These are phyloP conservation scores for Bombus picipes DNA, from an alignment of 1,140 invertebrate species.

Conservation along the genomic window DNA sequence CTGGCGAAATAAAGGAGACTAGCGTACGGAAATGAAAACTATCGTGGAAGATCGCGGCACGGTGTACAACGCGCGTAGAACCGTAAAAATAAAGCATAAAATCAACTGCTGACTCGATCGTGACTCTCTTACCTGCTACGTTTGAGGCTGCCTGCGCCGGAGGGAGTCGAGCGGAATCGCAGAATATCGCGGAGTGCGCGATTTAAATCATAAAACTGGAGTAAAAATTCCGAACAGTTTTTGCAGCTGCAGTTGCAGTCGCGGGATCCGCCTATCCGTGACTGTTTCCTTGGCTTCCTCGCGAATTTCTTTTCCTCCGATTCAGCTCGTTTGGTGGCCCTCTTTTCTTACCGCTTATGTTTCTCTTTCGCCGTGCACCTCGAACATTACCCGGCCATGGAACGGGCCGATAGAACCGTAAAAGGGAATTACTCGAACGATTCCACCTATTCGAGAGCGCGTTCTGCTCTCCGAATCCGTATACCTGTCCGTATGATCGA, in stretches of 20 bases:
- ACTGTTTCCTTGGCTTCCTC: too few relatives aligned
- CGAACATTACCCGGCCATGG: slow-evolving; percentile 24
- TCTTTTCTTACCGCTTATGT: slow-evolving; percentile 48
- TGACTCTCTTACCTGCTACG: not conserved
- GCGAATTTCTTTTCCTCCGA: slow-evolving; percentile 38
- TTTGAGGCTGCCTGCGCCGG: not conserved
- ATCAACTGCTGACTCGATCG: slow-evolving; percentile 80
- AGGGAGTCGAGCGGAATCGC: not conserved
- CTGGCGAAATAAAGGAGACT: too few relatives aligned
- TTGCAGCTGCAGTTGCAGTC: slow-evolving; percentile 47
- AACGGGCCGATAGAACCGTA: slow-evolving; percentile 50
- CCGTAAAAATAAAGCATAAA: slow-evolving; percentile 80
- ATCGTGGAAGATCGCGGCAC: too few relatives aligned
- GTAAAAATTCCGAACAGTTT: slow-evolving; percentile 73
- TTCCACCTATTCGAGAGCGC: slow-evolving; percentile 2
- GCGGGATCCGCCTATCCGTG: not conserved
- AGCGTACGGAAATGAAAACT: too few relatives aligned
- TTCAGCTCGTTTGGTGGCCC: slow-evolving; percentile 45
- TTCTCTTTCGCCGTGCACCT: slow-evolving; percentile 36
- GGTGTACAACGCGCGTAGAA: slow-evolving; percentile 61
- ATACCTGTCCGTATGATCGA: slow-evolving; percentile 19
- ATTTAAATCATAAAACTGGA: slow-evolving; percentile 81
- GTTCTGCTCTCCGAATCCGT: slow-evolving; percentile 14
- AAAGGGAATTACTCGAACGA: slow-evolving; percentile 52
- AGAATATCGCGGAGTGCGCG: slow-evolving; percentile 76